Evolutionary conservation across 1,140 invertebrate genomes (phyloP), one percentile per base, ranked within the genome.

Genomic region (Drosophila gunungcola): DNA sequence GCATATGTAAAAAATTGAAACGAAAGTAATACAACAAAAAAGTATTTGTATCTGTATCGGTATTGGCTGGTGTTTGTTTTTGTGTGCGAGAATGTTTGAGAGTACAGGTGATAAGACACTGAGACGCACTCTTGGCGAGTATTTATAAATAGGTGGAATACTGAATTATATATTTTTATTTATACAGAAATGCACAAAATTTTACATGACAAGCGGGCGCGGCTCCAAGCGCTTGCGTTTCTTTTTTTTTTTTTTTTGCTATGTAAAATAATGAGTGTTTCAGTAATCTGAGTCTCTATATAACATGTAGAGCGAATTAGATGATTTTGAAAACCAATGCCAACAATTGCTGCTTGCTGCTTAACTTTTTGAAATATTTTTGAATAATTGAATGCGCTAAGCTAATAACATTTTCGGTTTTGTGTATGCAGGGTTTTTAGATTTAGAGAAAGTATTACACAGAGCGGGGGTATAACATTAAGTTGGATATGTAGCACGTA

Each of bases 301-400:
- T 70, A 56, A 41, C 34, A 41, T 69, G 42, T 69, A 55, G 63
- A 46, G 62, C 63, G 63, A 48, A 72, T 80, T 63, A 57, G 54
- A 46, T 78, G 69, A 76, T 88, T 86, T 89, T 69, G 84, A 89
- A 89, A 88, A 88, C 84, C 84, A 89, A 89, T 89, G 84, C 84
- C 84, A 89, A 89, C 84, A 78, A 83, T 84, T 88, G 52, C 65
- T 77, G 67, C 64, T 80, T 85, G 60, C 61, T 85, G 60, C 61
- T 84, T 78, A 73, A 81, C 74, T 64, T 78, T 84, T 88, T 85
- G 42, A 89, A 77, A 89, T 89, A 89, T 80, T 89, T 89, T 89
- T 89, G 84, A 89, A 89, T 73, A 83, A 52, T 75, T 78, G 39
- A 68, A 78, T 85, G 78, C 68, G 73, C 82, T 84, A 84, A 68